Base-by-base conservation (phyloP, 2,113 vertebrate species). In the Oxyruncus cristatus region DNA sequence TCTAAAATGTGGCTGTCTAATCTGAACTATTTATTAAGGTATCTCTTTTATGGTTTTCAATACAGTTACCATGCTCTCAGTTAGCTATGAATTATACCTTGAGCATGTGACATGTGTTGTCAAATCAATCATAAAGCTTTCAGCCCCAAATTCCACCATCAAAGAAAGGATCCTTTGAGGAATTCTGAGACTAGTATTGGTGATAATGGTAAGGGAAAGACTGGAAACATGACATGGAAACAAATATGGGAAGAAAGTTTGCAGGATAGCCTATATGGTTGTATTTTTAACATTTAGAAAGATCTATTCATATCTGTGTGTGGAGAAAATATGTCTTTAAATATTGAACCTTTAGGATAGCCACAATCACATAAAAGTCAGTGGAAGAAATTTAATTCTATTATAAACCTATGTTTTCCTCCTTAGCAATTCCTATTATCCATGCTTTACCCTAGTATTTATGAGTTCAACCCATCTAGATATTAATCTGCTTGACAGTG, bases 101-200 rank as follows among this genome's bases (percentile, higher is more conserved):
- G 16, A 65, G 14, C 14, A 23, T 52, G 14, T 68, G 24, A n/a
- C 8, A 16, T 27, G 2, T 32, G 22, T 67, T 59, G 8, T 77
- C 30, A 87, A 73, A 61, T 4, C 5, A 49, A 37, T 2, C 18
- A 55, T 2, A 80, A 73, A 62, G 2, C 11, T 77, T 70, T 87
- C 28, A 62, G 4, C 10, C 3, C 5, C 20, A 84, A 22, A 1
- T 4, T 15, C 8, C 3, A 41, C 12, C 12, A 55, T 0, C 9
- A 77, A 80, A 58, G 21, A 65, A 47, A 80, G 5, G 10, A 26
- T 53, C 5, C 58, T 63, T 39, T 18, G 14, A 68, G 14, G 59
- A 81, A 78, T 87, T 81, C 32, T 66, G 39, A 78, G 15, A 10
- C 17, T 50, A 12, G 0, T 53, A 8, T 46, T 67, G 3, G 22